Percentiles rank a stretch among this genome's conserved stretches.
These are phyloP conservation scores for Synaphobranchus kaupii DNA, from an alignment of 2,797 vertebrate species.

Conservation along the genomic window DNA sequence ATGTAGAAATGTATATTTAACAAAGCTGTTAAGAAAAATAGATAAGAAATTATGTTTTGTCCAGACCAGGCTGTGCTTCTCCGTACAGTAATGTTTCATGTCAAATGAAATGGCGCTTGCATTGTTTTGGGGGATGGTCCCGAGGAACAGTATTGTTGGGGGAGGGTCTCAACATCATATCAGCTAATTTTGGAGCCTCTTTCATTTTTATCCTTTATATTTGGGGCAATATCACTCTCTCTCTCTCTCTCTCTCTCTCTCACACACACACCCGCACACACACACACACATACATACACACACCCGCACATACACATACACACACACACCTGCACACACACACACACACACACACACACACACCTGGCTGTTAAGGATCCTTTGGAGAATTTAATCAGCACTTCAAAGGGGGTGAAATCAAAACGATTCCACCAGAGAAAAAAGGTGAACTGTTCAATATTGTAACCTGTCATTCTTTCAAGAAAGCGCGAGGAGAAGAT, in stretches of 20 bases:
- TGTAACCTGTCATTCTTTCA: constrained; percentile 67
- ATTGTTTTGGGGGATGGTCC: constrained; percentile 67
- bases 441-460: constrained; percentile 61
- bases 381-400: constrained; percentile 78
- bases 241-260: constrained; percentile 59
- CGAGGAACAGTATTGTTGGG: constrained; percentile 58
- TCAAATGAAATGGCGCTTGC: constrained; percentile 52
- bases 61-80: constrained; percentile 32
- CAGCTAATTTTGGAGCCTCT: constrained; percentile 43
- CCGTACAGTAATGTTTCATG: constrained; percentile 60
- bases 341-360: constrained; percentile 50
- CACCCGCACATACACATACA: constrained; percentile 18
- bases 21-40: neutral
- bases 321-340: constrained; percentile 37
- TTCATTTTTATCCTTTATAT: constrained; percentile 59
- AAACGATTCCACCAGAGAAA: constrained; percentile 70
- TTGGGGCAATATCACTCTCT: constrained; percentile 67
- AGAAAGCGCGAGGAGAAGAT: constrained; percentile 44
- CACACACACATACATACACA: too few relatives aligned
- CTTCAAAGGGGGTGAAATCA: constrained; percentile 77
- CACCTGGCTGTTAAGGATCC: constrained; percentile 68
- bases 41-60: neutral
- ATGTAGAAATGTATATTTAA: neutral
- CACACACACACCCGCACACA: constrained; percentile 44
- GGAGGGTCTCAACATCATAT: constrained; percentile 57